A percentile compares a stretch with the other conserved stretches of the same genome.
Conservation (phyloP, 2,888 invertebrate genomes). For the Magallana nippona region DNA sequence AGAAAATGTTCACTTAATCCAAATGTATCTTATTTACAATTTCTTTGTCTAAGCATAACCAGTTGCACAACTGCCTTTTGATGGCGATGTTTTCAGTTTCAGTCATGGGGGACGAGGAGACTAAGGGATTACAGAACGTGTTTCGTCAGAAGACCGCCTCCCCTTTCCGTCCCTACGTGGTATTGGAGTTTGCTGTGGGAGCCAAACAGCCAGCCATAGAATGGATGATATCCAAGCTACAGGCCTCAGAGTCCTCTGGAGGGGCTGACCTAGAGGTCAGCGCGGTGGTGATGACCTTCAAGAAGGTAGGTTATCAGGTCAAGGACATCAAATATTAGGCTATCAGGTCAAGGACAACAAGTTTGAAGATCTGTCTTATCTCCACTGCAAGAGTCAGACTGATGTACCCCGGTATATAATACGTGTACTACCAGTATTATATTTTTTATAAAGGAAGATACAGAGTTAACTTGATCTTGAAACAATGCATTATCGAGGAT, state of each 20-base stretch:
- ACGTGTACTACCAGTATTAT: too few relatives aligned
- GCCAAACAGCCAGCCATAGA: conserved; percentile 70
- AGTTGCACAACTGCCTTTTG: too few relatives aligned
- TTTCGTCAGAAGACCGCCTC: conserved; percentile 14
- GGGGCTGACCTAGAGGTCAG: conserved; percentile 73
- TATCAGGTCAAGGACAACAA: too few relatives aligned
- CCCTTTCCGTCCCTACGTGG: conserved; percentile 69
- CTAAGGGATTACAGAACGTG: conserved; percentile 36
- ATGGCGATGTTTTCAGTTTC: neutral
- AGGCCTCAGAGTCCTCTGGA: conserved; percentile 61
- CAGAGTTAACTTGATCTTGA: too few relatives aligned
- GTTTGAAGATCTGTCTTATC: too few relatives aligned
- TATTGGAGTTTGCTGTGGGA: conserved; percentile 72
- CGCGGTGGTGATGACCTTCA: conserved; percentile 68
- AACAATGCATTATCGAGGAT: too few relatives aligned
- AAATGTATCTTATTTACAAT: too few relatives aligned
- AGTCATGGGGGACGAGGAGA: conserved; percentile 30
- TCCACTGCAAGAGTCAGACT: too few relatives aligned
- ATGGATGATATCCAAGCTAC: conserved; percentile 74
- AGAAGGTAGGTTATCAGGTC: conserved; percentile 59
- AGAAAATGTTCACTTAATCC: too few relatives aligned
- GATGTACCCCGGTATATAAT: too few relatives aligned
- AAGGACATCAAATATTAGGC: neutral
- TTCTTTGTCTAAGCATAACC: too few relatives aligned
- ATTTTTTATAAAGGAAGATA: too few relatives aligned